Evolutionary conservation across 1,140 invertebrate species (phyloP).

Genomic region (Bombus waltoni): DNA sequence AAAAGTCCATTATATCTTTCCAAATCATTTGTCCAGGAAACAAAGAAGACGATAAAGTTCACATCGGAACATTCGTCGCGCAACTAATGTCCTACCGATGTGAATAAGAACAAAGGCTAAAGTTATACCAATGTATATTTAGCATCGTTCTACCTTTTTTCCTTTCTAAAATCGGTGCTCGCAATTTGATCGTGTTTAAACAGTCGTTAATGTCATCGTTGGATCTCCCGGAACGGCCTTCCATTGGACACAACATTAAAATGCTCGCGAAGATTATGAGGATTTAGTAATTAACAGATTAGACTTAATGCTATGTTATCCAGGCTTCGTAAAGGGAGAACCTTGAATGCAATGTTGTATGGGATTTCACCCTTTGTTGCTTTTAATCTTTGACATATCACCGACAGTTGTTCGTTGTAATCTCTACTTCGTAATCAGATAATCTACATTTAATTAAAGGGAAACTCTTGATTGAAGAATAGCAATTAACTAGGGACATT

Average conservation of each 20-base stretch:
- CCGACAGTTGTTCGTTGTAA: slow-evolving; percentile 1
- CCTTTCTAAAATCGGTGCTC: too few species aligned
- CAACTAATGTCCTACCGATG: too few species aligned
- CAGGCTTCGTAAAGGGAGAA: not conserved
- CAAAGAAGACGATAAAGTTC: too few species aligned
- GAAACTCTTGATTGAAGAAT: slow-evolving; percentile 14
- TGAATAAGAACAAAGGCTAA: too few species aligned
- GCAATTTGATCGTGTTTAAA: too few species aligned
- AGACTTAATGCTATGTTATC: not conserved
- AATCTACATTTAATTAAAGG: slow-evolving; percentile 43
- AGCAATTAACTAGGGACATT: slow-evolving; percentile 30
- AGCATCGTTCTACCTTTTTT: too few species aligned
- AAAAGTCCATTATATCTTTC: too few species aligned
- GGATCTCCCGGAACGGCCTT: not conserved
- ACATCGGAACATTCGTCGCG: too few species aligned
- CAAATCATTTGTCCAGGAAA: too few species aligned
- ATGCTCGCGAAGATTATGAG: not conserved
- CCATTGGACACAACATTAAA: not conserved
- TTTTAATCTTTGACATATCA: not conserved
- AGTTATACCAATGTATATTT: too few species aligned
- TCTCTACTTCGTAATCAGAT: slow-evolving; percentile 13
- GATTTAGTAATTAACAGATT: not conserved
- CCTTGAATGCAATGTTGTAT: not conserved
- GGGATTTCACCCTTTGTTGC: slow-evolving; percentile 12
- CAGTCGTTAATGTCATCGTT: too few species aligned